phyloP scores from a whole-genome alignment of 2,797 vertebrate species.

The Rallus crepitans region DNA sequence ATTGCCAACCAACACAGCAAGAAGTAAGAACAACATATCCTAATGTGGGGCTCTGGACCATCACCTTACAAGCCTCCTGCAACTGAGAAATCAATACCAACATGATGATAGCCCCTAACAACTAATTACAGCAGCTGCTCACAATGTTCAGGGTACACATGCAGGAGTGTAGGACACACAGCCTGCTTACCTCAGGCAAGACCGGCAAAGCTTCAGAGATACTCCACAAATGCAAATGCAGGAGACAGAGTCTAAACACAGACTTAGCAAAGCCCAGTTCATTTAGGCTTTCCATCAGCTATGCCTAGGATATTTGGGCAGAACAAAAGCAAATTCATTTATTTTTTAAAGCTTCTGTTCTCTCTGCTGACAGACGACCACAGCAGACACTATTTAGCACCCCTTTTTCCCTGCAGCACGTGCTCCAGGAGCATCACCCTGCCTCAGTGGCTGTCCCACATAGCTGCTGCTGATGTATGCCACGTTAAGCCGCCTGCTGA shows the following conservation, averaged over 20 bases:
- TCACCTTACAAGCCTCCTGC: not conserved
- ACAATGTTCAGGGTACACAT: accelerated
- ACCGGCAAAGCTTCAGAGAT: not conserved
- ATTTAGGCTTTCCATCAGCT: not conserved
- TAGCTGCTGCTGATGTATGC: not conserved
- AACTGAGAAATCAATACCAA: not conserved
- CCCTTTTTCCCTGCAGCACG: not conserved
- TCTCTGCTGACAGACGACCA: not conserved
- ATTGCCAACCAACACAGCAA: not conserved
- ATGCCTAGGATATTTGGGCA: not conserved
- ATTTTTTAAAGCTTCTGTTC: not conserved
- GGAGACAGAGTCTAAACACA: not conserved
- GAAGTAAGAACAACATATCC: not conserved
- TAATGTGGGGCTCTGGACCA: not conserved
- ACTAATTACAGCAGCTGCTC: not conserved
- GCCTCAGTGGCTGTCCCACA: not conserved
- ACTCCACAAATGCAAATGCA: not conserved
- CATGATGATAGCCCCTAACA: not conserved
- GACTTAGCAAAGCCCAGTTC: not conserved
- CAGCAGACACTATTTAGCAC: not conserved
- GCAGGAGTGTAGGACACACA: not conserved
- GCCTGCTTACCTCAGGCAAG: not conserved
- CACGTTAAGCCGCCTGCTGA: not conserved
- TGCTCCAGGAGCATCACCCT: not conserved
- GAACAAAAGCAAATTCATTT: not conserved